Base-by-base conservation (phyloP, 2,888 invertebrate species). In the Saturnia japonica region DNA sequence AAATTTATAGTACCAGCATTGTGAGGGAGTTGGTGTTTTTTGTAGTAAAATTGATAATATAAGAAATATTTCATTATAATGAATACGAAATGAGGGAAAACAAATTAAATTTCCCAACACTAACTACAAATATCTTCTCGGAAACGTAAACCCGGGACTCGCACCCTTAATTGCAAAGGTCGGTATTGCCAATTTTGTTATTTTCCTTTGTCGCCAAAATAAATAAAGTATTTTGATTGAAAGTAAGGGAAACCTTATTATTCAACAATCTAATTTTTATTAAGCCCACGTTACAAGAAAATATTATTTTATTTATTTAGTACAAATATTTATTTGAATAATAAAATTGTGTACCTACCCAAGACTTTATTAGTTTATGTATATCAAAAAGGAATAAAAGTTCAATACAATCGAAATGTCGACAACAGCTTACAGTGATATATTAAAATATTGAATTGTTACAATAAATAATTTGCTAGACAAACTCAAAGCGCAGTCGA, bases 171-270 rank as follows among this genome's bases (percentile, higher is more conserved):
- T 87, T 85, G 83, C 80, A 80, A 82, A 78, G 77, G 75, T 76
- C 82, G 81, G 82, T 82, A 84, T 83, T 84, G 80, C 78, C 81
- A 81, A 83, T 82, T 84, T 81, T 71, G 78, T 78, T 79, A 82
- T 80, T 81, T 80, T 75, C 78, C 77, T 81, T 81, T 79, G 79
- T 79, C 71, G 72, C 68, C 68, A 74, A 78, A 79, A 80, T 78
- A 81, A 82, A 83, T 82, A 80, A 81, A 80, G 77, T 80, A 75
- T 83, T 83, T 79, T 83, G 81, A 83, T 85, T 81, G 78, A 79
- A 83, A 78, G 75, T 76, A 77, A 67, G 67, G 70, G 69, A 76
- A 77, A 79, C 76, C 76, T 79, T 77, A 80, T 75, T 79, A 78
- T 75, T 79, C 74, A 77, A 76, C 75, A 79, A 80, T 81, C 77